Conservation (phyloP, 2,113 vertebrate genomes). For the Malurus cyaneus region DNA sequence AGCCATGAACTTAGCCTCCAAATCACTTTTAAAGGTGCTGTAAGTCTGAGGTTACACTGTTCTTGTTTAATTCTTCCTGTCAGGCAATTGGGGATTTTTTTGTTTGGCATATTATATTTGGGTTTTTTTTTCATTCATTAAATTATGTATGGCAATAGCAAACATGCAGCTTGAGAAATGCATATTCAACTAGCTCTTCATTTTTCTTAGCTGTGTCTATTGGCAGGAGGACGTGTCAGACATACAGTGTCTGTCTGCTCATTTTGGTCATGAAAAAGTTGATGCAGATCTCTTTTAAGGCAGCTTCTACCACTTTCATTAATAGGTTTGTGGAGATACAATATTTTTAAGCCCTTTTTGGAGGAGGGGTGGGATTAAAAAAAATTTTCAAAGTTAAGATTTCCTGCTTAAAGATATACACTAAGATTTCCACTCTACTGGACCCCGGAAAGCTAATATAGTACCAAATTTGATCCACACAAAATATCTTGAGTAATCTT, state of each 20-base stretch:
- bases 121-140: background rate
- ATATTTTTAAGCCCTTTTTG: background rate
- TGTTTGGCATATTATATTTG: background rate
- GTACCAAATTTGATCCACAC: background rate
- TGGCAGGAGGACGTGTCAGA: background rate
- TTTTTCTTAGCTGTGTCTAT: background rate
- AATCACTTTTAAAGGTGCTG: background rate
- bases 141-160: background rate
- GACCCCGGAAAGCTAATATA: background rate
- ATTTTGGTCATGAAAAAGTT: background rate
- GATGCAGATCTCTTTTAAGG: background rate
- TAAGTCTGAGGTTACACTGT: background rate
- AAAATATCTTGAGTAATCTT: background rate
- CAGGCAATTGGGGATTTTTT: background rate
- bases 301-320: background rate
- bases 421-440: background rate
- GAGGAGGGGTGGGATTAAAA: fast-evolving
- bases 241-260: background rate
- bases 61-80: background rate
- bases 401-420: background rate
- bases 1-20: background rate
- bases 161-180: background rate
- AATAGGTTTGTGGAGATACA: background rate
- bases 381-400: background rate
- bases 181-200: background rate